Conservation (phyloP, 2,797 vertebrate genomes). For the Emydoidea blandingii region DNA sequence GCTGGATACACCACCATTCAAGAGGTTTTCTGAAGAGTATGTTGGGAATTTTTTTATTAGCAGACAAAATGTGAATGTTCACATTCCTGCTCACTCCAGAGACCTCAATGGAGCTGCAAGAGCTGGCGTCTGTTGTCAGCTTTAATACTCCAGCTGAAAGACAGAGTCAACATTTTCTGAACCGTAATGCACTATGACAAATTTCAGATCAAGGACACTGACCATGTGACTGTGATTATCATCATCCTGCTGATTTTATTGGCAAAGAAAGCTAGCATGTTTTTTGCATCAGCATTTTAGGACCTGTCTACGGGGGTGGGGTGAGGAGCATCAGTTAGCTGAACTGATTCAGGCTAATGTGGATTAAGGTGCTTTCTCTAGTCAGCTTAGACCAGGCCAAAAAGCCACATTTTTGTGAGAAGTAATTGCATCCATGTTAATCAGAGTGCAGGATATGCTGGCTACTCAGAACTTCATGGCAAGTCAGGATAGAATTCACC, state of each 20-base stretch:
- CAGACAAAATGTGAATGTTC: rapidly evolving
- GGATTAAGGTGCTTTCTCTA: slow-evolving; percentile 7
- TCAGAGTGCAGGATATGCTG: neutral
- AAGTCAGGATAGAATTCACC: neutral
- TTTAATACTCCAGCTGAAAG: neutral
- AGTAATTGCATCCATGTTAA: neutral
- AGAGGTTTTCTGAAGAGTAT: rapidly evolving
- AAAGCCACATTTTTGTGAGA: too few relatives aligned
- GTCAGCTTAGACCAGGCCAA: neutral
- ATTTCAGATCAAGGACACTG: neutral
- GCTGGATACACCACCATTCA: rapidly evolving
- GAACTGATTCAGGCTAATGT: neutral
- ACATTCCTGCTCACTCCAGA: rapidly evolving
- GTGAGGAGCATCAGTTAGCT: neutral
- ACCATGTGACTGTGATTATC: slow-evolving; percentile 1
- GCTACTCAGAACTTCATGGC: neutral
- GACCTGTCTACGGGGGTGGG: neutral
- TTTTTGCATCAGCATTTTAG: neutral
- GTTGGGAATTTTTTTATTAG: neutral
- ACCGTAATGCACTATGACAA: neutral
- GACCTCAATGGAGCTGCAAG: neutral
- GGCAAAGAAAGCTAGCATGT: neutral
- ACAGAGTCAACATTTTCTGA: slow-evolving; percentile 6
- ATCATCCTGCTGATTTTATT: neutral
- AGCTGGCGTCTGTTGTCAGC: slow-evolving; percentile 14